Base-by-base conservation (phyloP, 2,797 vertebrate genomes). In the Gallinago nigripennis region DNA sequence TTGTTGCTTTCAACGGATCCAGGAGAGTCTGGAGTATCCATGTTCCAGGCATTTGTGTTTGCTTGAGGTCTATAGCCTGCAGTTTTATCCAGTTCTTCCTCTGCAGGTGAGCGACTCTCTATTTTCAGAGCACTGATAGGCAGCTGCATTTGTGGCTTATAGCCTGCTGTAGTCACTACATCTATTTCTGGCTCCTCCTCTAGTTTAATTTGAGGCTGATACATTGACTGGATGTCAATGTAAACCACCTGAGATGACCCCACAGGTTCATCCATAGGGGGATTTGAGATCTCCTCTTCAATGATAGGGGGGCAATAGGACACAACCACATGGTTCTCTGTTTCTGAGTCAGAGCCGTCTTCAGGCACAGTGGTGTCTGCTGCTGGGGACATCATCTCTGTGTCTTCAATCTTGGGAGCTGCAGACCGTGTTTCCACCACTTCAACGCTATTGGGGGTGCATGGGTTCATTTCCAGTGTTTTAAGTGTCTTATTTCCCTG, bases 171-270 rank as follows among this genome's bases (percentile, higher is more conserved):
- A 56, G 91, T 94, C 6, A 90, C 64, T 14, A 96, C 64, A 39
- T 97, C 95, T 7, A 19, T 31, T 27, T 97, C 97, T 27, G 77
- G 94, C 27, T 98, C 98, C 25, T 97, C 98, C 46, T 98, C 98
- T 45, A 96, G 81, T 46, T 97, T 97, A 39, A 95, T 97, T 41
- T 98, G 97, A 68, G 97, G 98, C 51, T 98, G 98, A 84, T 98
- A 98, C 79, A 99, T 99, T 35, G 99, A 99, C 95, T 99, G 99
- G 72, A 99, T 98, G 24, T 99, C 99, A 3, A 99, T 99, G 95
- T 99, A 99, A 37, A 99, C 98, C 85, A 99, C 99, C 66, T 99
- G 99, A 69, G 98, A 95, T n/a, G 99, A 98, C 3, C 97, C 98
- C 7, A 97, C 96, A 3, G 98, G 98, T 6, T 98, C 99, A 60